These are phyloP conservation scores for Ophioninae sp. DNA, from an alignment of 2,888 invertebrate species.

Conservation along the genomic window DNA sequence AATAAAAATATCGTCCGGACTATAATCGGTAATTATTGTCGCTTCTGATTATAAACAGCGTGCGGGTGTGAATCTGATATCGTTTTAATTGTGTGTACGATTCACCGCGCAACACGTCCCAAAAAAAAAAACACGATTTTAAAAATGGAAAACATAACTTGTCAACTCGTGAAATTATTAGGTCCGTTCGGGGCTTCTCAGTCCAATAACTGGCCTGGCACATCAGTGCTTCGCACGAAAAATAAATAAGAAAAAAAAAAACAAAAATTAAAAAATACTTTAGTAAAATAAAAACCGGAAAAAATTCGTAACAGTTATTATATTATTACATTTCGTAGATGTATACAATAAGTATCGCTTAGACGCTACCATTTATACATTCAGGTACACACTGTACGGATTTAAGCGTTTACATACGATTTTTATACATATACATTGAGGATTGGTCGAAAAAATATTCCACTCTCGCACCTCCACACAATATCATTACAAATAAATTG, in stretches of 20 bases:
- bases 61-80: not conserved
- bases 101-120: not conserved
- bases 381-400: conserved; percentile 67
- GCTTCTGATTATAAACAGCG: conserved; percentile 18
- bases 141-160: not conserved
- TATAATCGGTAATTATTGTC: conserved; percentile 57
- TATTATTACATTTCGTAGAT: conserved; percentile 40
- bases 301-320: conserved; percentile 43
- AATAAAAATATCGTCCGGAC: conserved; percentile 12
- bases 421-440: conserved; percentile 32
- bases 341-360: conserved; percentile 55
- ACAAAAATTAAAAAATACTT: conserved; percentile 14
- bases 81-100: not conserved
- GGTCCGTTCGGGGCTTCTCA: conserved; percentile 46
- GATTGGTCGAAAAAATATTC: conserved; percentile 21
- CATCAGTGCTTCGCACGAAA: not conserved
- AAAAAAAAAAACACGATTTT: not conserved
- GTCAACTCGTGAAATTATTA: conserved; percentile 29
- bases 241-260: not conserved
- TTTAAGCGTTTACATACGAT: conserved; percentile 62
- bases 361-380: conserved; percentile 65
- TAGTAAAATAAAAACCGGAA: not conserved
- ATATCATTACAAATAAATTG: not conserved
- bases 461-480: conserved; percentile 9
- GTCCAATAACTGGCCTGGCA: conserved; percentile 1